A percentile compares a stretch with the other conserved stretches of the same genome.
Conservation (phyloP, 2,797 vertebrate species). For the Oreonectes daqikongensis region DNA sequence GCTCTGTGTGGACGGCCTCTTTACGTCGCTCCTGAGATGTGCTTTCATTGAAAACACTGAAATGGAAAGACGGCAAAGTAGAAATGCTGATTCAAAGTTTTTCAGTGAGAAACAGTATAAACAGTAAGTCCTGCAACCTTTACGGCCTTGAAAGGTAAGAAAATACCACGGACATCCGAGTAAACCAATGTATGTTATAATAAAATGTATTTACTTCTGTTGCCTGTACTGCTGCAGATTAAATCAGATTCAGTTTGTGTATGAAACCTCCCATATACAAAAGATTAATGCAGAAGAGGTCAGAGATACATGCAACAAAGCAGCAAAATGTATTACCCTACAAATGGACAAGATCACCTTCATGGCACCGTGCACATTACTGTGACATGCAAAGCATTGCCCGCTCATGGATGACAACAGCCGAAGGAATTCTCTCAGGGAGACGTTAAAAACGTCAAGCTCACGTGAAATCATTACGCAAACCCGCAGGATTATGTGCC, state of each 20-base stretch:
- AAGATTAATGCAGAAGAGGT: constrained; percentile 43
- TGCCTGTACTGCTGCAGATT: constrained; percentile 2
- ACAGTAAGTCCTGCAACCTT: neutral
- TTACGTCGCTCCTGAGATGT: too few relatives aligned
- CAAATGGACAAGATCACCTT: constrained; percentile 68
- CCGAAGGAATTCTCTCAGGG: constrained; percentile 54
- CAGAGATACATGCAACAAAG: constrained; percentile 59
- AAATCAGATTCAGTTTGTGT: constrained; percentile 36
- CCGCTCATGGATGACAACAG: constrained; percentile 50
- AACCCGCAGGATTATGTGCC: neutral
- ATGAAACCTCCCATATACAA: constrained; percentile 16
- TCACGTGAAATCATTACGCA: constrained; percentile 50
- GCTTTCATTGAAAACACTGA: too few relatives aligned
- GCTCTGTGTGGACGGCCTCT: too few relatives aligned
- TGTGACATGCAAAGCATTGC: constrained; percentile 64
- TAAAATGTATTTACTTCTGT: constrained; percentile 9
- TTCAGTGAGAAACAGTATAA: too few relatives aligned
- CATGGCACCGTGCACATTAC: constrained; percentile 73
- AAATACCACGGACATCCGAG: neutral
- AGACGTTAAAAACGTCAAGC: constrained; percentile 47
- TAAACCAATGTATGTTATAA: neutral
- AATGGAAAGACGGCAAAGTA: too few relatives aligned
- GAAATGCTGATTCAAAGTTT: too few relatives aligned
- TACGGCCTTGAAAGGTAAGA: neutral
- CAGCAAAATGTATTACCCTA: constrained; percentile 65